Base-by-base conservation (phyloP, 1,140 invertebrate genomes). In the Lasaia peninsularis region DNA sequence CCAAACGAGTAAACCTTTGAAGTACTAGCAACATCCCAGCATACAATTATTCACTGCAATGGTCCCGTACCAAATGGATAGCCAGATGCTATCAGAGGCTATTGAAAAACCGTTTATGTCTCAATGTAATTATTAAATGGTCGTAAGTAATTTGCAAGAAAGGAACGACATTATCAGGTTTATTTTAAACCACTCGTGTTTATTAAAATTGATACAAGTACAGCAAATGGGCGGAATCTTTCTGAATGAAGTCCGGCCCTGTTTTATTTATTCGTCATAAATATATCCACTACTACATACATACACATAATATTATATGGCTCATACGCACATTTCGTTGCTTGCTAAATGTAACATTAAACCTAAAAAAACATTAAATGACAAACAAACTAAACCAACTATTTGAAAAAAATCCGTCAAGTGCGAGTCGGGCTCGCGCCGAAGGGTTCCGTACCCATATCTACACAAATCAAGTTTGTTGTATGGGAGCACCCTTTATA, bases 61-160 rank as follows among this genome's bases (percentile, higher is more conserved):
- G 37, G 37, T 16, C 37, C 14, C 18, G 56, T 52, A 53, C 40
- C 49, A 62, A 62, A 62, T 62, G 52, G 58, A 58, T 62, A 37
- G 50, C 35, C 37, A 37, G 60, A 62, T 58, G 37, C 31, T 53
- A 62, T 62, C 60, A 58, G 31, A 21, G 33, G 60, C 60, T 58
- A 62, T 62, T 62, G 55, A 58, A 58, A 58, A 62, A 62, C 55
- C 60, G 48, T 56, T 62, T 58, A 58, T 50, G 60, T 54, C 55
- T 28, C 49, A 51, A 58, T 58, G 56, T 54, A 54, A 58, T 62
- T 62, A 62, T 58, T 62, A 62, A 62, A 62, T 52, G 40, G 60
- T 57, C 60, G 54, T 49, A 48, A 56, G 35, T 57, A 51, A 56
- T 62, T 58, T 62, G 57, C 55, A 52, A 50, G 55, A 44, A 44